Conservation (phyloP, 2,113 vertebrate genomes). For the Felis chaus region DNA sequence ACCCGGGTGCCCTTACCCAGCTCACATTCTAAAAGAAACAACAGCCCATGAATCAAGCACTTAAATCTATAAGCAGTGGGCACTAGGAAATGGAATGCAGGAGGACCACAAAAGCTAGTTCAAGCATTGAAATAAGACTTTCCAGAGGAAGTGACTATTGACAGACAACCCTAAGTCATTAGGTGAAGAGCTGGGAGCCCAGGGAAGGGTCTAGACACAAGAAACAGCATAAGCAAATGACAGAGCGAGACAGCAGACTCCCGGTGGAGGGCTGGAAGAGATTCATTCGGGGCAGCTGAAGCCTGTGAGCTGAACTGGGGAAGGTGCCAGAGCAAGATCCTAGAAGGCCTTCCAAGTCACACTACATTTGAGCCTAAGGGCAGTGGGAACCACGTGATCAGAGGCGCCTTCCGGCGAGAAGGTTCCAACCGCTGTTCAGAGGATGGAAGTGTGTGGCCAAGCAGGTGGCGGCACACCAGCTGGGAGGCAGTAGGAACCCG, state of each 20-base stretch:
- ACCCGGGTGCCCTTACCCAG: background rate
- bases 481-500: background rate
- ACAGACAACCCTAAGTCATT: background rate
- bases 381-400: background rate
- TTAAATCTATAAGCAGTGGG: background rate
- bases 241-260: background rate
- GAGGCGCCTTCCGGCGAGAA: background rate
- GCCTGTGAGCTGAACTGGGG: background rate
- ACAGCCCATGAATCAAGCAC: background rate
- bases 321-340: background rate
- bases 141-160: background rate
- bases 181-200: background rate
- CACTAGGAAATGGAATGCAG: background rate
- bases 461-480: background rate
- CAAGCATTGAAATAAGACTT: background rate
- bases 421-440: background rate
- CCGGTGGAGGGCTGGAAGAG: background rate
- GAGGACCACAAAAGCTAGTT: background rate
- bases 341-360: background rate
- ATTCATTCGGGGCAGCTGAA: background rate
- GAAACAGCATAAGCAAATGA: background rate
- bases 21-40: slow-evolving; percentile 6
- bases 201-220: background rate
- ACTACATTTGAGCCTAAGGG: background rate
- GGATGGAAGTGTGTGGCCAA: background rate